Percentiles rank a stretch among this genome's conserved stretches.
These are phyloP conservation scores for Anabacerthia variegaticeps DNA, from an alignment of 2,797 vertebrate species.

Conservation along the genomic window DNA sequence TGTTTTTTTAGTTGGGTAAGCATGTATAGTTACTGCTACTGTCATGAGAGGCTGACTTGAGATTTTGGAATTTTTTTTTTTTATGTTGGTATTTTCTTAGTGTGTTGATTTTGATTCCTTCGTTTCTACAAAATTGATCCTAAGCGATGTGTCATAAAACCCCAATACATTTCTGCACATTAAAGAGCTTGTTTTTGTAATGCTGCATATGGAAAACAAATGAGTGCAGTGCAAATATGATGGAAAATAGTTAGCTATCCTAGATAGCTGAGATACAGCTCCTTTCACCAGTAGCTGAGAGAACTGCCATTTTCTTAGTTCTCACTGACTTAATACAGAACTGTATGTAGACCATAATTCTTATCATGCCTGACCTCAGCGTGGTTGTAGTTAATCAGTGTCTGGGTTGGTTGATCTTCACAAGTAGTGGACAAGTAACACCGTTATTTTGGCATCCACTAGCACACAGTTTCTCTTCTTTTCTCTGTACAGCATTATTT, in stretches of 20 bases:
- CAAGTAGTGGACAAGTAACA: background rate
- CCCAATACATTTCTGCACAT: background rate
- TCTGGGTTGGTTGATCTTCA: background rate
- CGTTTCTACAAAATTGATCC: constrained; percentile 3
- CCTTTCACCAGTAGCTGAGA: background rate
- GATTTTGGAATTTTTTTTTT: background rate
- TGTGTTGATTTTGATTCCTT: background rate
- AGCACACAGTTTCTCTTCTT: background rate
- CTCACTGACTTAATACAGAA: background rate
- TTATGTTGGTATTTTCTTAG: constrained; percentile 19
- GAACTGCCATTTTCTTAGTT: background rate
- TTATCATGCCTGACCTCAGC: background rate
- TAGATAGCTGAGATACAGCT: background rate
- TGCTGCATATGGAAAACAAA: background rate
- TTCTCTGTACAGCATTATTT: background rate
- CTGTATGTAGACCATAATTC: background rate
- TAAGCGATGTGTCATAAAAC: background rate
- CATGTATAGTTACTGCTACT: background rate
- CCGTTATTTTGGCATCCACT: background rate
- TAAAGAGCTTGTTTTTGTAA: background rate
- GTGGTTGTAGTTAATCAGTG: background rate
- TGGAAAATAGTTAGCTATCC: background rate
- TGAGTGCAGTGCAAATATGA: background rate
- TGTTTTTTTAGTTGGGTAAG: background rate
- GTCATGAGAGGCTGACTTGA: background rate